A percentile compares a stretch with the other conserved stretches of the same genome.
These are phyloP conservation scores for Drosophila birchii DNA, from an alignment of 2,888 invertebrate genomes.

Conservation along the genomic window DNA sequence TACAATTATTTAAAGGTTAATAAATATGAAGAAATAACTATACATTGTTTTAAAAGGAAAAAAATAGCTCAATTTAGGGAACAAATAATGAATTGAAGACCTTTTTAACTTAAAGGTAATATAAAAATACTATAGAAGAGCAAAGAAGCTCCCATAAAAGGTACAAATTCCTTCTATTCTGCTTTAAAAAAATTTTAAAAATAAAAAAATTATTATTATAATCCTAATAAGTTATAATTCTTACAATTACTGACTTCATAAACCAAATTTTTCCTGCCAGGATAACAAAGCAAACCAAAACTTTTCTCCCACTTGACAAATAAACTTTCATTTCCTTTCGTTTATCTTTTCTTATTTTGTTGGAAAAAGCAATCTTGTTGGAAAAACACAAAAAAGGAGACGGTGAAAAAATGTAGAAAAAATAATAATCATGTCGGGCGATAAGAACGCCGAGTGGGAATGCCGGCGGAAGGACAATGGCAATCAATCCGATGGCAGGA, in stretches of 20 bases:
- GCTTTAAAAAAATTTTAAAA: not conserved
- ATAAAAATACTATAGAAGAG: not conserved
- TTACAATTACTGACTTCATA: not conserved
- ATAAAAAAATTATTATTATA: not conserved
- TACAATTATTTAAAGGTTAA: too few relatives aligned
- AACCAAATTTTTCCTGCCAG: not conserved
- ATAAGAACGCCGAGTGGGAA: constrained; percentile 20
- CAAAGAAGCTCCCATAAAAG: not conserved
- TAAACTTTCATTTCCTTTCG: constrained; percentile 19
- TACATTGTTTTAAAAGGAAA: not conserved
- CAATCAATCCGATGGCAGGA: constrained; percentile 57
- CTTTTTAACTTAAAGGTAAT: not conserved
- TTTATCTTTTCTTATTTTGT: not conserved
- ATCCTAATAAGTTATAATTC: constrained; percentile 9
- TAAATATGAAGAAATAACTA: not conserved
- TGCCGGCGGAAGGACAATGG: constrained; percentile 44
- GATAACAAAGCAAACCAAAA: constrained; percentile 10
- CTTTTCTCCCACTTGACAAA: constrained; percentile 21
- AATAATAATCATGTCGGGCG: constrained; percentile 31
- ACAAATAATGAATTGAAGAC: not conserved
- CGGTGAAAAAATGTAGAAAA: constrained; percentile 12
- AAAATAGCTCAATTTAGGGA: not conserved
- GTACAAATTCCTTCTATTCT: not conserved
- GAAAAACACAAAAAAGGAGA: constrained; percentile 16
- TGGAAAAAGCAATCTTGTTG: constrained; percentile 22